These are phyloP conservation scores for Capra hircus DNA, from an alignment of 2,113 vertebrate species.

Conservation along the genomic window DNA sequence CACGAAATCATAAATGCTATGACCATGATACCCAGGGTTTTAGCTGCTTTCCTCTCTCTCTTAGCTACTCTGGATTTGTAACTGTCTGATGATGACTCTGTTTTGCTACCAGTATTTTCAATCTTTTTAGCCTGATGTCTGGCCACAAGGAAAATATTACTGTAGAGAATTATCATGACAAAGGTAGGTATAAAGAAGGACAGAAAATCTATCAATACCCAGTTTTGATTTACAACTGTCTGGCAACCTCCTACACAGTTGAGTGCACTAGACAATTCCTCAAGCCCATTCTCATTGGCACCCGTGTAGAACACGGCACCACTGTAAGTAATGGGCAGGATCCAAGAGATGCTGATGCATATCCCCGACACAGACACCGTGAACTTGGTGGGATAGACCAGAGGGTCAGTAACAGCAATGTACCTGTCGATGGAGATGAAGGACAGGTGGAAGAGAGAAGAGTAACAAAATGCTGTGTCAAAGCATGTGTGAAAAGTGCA, in stretches of 20 bases:
- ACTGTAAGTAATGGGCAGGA: neutral
- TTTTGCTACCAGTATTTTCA: constrained; percentile 1
- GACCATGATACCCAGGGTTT: neutral
- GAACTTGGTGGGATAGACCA: constrained; percentile 39
- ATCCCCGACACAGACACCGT: neutral
- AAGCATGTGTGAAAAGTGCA: constrained; percentile 49
- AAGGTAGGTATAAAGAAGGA: constrained; percentile 13
- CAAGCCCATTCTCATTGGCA: neutral
- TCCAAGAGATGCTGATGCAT: neutral
- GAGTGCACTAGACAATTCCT: neutral
- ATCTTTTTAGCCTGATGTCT: constrained; percentile 33
- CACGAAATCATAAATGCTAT: constrained; percentile 29
- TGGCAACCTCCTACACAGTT: constrained; percentile 17
- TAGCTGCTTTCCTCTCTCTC: constrained; percentile 52
- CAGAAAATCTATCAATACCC: constrained; percentile 51
- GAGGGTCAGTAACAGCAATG: constrained; percentile 43
- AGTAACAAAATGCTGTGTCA: constrained; percentile 19
- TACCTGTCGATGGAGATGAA: constrained; percentile 58
- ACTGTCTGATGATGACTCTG: neutral
- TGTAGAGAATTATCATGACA: constrained; percentile 22
- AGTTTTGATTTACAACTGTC: constrained; percentile 27
- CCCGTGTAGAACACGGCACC: neutral
- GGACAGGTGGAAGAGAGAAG: constrained; percentile 38
- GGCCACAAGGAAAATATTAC: constrained; percentile 44
- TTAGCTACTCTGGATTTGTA: constrained; percentile 53